Evolutionary conservation across 2,888 invertebrate genomes (phyloP).

Genomic region (Philonicus albiceps): DNA sequence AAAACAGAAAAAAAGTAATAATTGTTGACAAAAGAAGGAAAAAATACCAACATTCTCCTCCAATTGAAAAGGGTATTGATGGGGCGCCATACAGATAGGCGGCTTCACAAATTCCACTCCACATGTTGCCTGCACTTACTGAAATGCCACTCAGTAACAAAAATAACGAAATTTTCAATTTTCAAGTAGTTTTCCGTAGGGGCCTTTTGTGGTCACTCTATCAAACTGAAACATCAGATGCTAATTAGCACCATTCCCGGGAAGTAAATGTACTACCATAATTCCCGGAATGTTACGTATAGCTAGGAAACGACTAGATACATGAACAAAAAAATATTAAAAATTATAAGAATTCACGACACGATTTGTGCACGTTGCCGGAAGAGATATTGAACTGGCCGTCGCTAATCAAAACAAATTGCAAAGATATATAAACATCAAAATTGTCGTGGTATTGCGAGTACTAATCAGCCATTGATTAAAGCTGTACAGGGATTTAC

Average conservation of each 20-base stretch:
- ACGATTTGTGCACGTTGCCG: constrained; percentile 11
- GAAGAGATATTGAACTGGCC: background rate
- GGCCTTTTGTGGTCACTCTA: background rate
- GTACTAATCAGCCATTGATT: background rate
- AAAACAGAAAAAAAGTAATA: background rate
- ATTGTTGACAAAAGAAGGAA: background rate
- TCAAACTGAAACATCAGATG: background rate
- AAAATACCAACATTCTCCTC: constrained; percentile 59
- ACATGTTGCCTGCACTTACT: constrained; percentile 52
- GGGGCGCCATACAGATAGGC: constrained; percentile 61
- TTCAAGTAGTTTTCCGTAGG: background rate
- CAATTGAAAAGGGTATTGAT: constrained; percentile 59
- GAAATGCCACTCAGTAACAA: background rate
- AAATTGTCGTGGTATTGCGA: background rate
- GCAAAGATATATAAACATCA: background rate
- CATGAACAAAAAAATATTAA: background rate
- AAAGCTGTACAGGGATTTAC: background rate
- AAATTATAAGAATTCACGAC: background rate
- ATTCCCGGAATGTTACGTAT: background rate
- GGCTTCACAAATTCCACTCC: constrained; percentile 62
- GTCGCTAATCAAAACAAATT: background rate
- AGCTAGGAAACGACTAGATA: background rate
- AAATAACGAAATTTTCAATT: background rate
- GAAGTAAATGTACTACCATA: background rate
- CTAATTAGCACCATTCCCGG: background rate